phyloP scores from a whole-genome alignment of 2,888 invertebrate genomes.

The Pyrochroa serraticornis region DNA sequence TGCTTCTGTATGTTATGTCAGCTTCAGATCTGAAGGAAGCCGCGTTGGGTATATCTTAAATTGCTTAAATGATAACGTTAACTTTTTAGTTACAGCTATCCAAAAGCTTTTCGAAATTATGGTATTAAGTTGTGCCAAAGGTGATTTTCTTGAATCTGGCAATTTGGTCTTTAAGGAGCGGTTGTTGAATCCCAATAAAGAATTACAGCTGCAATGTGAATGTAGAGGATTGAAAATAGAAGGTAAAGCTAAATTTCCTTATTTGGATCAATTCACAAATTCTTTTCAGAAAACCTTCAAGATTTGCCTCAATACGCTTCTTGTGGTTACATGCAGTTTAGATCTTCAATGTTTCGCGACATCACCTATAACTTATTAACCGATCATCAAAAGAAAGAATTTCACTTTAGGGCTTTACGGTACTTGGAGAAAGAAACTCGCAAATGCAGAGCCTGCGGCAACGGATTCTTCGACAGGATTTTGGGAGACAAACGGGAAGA shows the following conservation, averaged over 20 bases:
- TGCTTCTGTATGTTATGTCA: conserved; percentile 64
- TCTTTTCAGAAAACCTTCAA: conserved; percentile 57
- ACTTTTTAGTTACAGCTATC: conserved; percentile 59
- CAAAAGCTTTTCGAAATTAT: conserved; percentile 65
- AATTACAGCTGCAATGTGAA: conserved; percentile 53
- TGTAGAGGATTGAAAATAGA: conserved; percentile 55
- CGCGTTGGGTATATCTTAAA: conserved; percentile 59
- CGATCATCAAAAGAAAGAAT: conserved; percentile 66
- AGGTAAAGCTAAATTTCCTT: conserved; percentile 42
- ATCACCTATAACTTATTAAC: conserved; percentile 69
- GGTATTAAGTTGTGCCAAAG: conserved; percentile 67
- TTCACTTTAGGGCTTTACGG: conserved; percentile 65
- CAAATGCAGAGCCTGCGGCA: conserved; percentile 64
- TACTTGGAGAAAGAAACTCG: conserved; percentile 66
- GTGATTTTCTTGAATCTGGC: conserved; percentile 62
- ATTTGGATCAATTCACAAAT: too few relatives aligned
- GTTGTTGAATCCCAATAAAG: conserved; percentile 46
- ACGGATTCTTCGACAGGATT: conserved; percentile 62
- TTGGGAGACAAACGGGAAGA: conserved; percentile 57
- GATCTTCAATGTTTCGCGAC: conserved; percentile 63
- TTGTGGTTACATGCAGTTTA: conserved; percentile 68
- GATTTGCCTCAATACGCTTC: conserved; percentile 68
- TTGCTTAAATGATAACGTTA: neutral
- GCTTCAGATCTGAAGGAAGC: conserved; percentile 59
- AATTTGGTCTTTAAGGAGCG: conserved; percentile 50